Evolutionary conservation across 2,113 vertebrate species (phyloP), one percentile per base, ranked within the genome.

Genomic region (Semicossyphus pulcher): DNA sequence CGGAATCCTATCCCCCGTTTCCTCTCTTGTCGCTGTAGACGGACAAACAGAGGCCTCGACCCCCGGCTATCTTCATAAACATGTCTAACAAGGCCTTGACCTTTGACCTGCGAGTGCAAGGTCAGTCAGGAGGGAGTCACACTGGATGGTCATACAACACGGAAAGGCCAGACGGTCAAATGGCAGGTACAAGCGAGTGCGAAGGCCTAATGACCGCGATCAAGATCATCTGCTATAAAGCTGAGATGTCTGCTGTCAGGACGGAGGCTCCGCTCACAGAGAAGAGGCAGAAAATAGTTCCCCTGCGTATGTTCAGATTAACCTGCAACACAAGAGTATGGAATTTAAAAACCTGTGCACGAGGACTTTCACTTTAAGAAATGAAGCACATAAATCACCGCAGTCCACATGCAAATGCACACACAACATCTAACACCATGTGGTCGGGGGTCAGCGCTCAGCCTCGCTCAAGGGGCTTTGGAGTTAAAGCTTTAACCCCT

Each of bases 1-100:
- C 72, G 70, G 88, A 93, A 90, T 78, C 78, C 76, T 78, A 87
- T 85, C 86, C 88, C 70, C 78, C 59, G 81, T 89, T 91, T 92
- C 90, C 90, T 84, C 80, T 82, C 58, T 72, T 77, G 81, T 91
- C 88, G 78, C 72, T 69, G n/a, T n/a, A 61, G 81, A 80, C 58
- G 48, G 79, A 84, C 73, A 72, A 88, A 87, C 82, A 81, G 41
- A 62, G 82, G 79, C 62, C 78, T 77, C 82, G 80, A 90, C 85
- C 87, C 61, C 15, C 3, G 12, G 60, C 76, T 72, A 25, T 65
- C 81, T 80, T 80, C 75, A 77, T 80, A 80, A 88, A 84, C 59
- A 85, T 72, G 44, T 48, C 72, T 32, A 48, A 80, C 76, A 51
- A 81, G 58, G 74, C 88, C 76, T 72, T 78, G 74, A 87, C 81